A percentile compares a stretch with the other conserved stretches of the same genome.
These are phyloP conservation scores for Microcebus jonahi DNA, from an alignment of 2,113 vertebrate genomes.

Conservation along the genomic window DNA sequence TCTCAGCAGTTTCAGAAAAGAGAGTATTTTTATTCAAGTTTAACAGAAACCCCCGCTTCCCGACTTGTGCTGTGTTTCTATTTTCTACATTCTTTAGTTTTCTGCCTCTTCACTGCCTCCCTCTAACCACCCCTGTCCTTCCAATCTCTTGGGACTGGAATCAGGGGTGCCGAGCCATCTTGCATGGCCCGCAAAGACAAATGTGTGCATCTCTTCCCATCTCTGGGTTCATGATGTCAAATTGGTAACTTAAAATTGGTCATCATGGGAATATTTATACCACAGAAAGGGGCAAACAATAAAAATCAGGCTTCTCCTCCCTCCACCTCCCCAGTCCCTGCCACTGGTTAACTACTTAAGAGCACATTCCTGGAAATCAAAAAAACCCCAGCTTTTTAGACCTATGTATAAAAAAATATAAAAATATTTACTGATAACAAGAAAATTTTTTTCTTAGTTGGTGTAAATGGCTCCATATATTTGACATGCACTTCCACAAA, in stretches of 20 bases:
- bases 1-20: neutral
- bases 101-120: neutral
- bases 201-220: neutral
- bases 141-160: neutral
- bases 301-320: neutral
- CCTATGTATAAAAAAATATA: neutral
- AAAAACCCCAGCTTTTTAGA: neutral
- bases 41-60: neutral
- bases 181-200: neutral
- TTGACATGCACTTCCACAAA: neutral
- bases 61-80: neutral
- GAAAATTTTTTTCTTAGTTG: neutral
- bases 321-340: rapidly evolving
- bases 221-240: neutral
- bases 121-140: neutral
- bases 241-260: neutral
- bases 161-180: neutral
- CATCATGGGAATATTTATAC: neutral
- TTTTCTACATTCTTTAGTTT: neutral
- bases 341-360: neutral
- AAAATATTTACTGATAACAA: neutral
- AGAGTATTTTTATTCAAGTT: neutral
- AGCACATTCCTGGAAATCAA: neutral
- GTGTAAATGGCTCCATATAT: neutral
- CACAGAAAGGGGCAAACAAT: neutral